Evolutionary conservation across 1,140 invertebrate species (phyloP).

Genomic region (Tetramorium parvispinum): DNA sequence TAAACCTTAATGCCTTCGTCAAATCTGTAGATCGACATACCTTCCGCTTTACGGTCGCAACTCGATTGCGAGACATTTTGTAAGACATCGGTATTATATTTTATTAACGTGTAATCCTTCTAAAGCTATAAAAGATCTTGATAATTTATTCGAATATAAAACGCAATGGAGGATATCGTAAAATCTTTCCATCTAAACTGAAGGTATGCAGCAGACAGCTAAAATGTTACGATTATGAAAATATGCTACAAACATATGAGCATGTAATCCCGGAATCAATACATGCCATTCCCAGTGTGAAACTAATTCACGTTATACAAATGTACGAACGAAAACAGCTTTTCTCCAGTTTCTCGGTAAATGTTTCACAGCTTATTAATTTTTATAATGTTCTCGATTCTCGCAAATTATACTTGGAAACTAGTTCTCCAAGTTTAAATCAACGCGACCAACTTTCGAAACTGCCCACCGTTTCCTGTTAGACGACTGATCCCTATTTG

Average conservation of each 20-base stretch:
- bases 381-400: slow-evolving; percentile 20
- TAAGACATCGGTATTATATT: neutral
- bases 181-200: slow-evolving; percentile 13
- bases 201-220: neutral
- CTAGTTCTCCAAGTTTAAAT: slow-evolving; percentile 30
- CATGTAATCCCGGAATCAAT: neutral
- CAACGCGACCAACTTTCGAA: neutral
- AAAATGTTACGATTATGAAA: slow-evolving; percentile 25
- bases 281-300: neutral
- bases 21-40: neutral
- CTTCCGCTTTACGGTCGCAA: neutral
- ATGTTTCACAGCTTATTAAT: slow-evolving; percentile 17
- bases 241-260: neutral
- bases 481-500: slow-evolving; percentile 14
- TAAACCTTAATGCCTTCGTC: slow-evolving; percentile 20
- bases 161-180: neutral
- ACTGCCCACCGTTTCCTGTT: neutral
- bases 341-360: neutral
- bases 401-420: neutral
- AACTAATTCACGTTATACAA: neutral
- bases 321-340: neutral
- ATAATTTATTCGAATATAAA: slow-evolving; percentile 26
- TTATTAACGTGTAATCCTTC: neutral
- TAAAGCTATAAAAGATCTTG: neutral
- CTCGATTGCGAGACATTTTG: neutral